Evolutionary conservation across 2,113 vertebrate genomes (phyloP), one percentile per base, ranked within the genome.

Genomic region (Otus sunia): DNA sequence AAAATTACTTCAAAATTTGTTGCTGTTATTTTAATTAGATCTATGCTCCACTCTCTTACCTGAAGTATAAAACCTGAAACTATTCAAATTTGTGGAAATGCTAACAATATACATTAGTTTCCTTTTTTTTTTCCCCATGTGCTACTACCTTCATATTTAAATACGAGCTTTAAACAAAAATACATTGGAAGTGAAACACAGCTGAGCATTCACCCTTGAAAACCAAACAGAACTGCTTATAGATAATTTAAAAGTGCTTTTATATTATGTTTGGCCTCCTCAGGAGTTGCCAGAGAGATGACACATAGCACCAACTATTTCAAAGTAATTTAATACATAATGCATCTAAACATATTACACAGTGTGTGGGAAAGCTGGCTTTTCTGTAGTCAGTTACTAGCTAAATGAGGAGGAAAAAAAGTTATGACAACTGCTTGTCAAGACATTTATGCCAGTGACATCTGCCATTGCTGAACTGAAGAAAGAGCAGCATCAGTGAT

Each of bases 381-480:
- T 92, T 92, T 92, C 6, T 8, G 9, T 64, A 64, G 30, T 72
- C 26, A 43, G 34, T 74, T 92, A 43, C 85, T 59, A n/a, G 56
- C 47, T 71, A 56, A 94, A 93, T 64, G 15, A 88, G 63, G 25
- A 75, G 27, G 66, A 63, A 87, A 84, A 85, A 64, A 80, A 81
- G 56, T 80, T 68, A 74, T 78, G 80, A 94, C 69, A 96, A 91
- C 76, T 78, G 47, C 73, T 80, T 92, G 90, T 92, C 88, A 89
- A 92, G 94, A 72, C 52, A 89, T 77, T 84, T 78, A 75, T 95
- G 49, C 43, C 64, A 29, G 32, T 85, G 83, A 63, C 73, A 89
- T 91, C 84, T 95, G 93, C 34, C 68, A 93, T 14, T 71, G 68
- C 67, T 72, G 86, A 92, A 85, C 43, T 53, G 56, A 75, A 91